Evolutionary conservation across 1,140 invertebrate species (phyloP).

Genomic region (Onthophagus taurus): DNA sequence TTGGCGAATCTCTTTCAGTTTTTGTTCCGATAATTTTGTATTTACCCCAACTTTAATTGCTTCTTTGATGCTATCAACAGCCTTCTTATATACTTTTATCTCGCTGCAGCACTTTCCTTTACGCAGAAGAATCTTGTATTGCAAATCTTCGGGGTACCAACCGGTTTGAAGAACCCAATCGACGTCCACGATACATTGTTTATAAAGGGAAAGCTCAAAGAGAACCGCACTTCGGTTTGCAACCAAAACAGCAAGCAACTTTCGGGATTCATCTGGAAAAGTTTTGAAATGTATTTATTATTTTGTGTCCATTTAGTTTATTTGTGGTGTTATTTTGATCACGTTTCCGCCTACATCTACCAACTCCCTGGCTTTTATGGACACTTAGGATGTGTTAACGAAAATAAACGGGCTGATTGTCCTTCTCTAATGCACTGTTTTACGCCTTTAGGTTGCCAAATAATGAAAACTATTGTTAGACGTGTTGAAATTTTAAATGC

Average conservation of each 20-base stretch:
- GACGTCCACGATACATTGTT: slow-evolving; percentile 64
- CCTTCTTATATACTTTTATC: slow-evolving; percentile 30
- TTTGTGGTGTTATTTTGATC: not conserved
- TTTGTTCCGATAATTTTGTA: slow-evolving; percentile 3
- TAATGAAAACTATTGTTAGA: too few relatives aligned
- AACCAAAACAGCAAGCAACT: slow-evolving; percentile 62
- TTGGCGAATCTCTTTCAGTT: too few relatives aligned
- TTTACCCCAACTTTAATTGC: slow-evolving; percentile 14
- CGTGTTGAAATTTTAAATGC: too few relatives aligned
- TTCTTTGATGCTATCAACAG: slow-evolving; percentile 24
- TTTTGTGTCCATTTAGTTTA: slow-evolving; percentile 11
- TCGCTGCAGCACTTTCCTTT: slow-evolving; percentile 25
- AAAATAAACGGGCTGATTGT: not conserved
- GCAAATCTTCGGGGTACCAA: slow-evolving; percentile 45
- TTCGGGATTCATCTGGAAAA: slow-evolving; percentile 36
- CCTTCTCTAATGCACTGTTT: not conserved
- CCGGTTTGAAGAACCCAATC: slow-evolving; percentile 59
- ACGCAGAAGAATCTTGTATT: slow-evolving; percentile 26
- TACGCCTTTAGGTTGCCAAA: too few relatives aligned
- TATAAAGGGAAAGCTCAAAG: slow-evolving; percentile 65
- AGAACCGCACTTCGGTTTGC: slow-evolving; percentile 83
- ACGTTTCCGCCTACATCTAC: too few relatives aligned
- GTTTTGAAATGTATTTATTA: slow-evolving; percentile 6
- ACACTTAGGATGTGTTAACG: too few relatives aligned
- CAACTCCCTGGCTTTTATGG: too few relatives aligned